These are phyloP conservation scores for Macrophya annulata DNA, from an alignment of 2,888 invertebrate species.

Conservation along the genomic window DNA sequence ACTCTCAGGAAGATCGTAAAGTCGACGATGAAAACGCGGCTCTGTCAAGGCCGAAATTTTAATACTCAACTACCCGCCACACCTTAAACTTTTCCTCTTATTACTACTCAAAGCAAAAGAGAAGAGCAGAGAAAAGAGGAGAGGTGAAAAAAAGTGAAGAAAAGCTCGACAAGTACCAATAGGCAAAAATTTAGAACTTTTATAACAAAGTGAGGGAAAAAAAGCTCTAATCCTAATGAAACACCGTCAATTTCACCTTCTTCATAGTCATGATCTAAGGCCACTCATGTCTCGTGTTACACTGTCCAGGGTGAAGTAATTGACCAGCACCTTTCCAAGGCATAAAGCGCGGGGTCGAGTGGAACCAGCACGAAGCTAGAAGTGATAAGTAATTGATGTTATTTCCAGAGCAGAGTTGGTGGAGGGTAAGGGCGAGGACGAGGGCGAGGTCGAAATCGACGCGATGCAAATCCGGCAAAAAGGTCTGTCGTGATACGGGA, in stretches of 20 bases:
- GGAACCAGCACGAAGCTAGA: constrained; percentile 37
- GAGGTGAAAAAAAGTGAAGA: constrained; percentile 22
- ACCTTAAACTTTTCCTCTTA: constrained; percentile 30
- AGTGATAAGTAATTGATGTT: constrained; percentile 51
- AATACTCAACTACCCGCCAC: constrained; percentile 25
- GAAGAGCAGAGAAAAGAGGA: constrained; percentile 26
- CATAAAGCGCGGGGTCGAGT: not conserved
- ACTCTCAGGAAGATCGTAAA: constrained; percentile 50
- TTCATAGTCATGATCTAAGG: constrained; percentile 11
- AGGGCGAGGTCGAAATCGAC: constrained; percentile 22
- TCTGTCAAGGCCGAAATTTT: constrained; percentile 30
- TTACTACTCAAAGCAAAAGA: constrained; percentile 29
- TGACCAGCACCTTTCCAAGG: not conserved
- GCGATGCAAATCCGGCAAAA: constrained; percentile 47
- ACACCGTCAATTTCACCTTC: not conserved
- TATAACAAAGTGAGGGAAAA: not conserved
- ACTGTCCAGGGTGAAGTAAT: constrained; percentile 14
- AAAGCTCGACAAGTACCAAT: not conserved
- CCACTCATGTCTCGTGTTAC: constrained; percentile 20
- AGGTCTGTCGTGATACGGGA: constrained; percentile 52
- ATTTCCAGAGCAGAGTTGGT: constrained; percentile 2
- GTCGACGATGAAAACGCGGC: constrained; percentile 39
- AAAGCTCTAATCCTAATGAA: constrained; percentile 35
- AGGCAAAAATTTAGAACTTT: not conserved
- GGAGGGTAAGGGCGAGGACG: not conserved